phyloP scores from a whole-genome alignment of 2,797 vertebrate species.

The Sciurus vulgaris region DNA sequence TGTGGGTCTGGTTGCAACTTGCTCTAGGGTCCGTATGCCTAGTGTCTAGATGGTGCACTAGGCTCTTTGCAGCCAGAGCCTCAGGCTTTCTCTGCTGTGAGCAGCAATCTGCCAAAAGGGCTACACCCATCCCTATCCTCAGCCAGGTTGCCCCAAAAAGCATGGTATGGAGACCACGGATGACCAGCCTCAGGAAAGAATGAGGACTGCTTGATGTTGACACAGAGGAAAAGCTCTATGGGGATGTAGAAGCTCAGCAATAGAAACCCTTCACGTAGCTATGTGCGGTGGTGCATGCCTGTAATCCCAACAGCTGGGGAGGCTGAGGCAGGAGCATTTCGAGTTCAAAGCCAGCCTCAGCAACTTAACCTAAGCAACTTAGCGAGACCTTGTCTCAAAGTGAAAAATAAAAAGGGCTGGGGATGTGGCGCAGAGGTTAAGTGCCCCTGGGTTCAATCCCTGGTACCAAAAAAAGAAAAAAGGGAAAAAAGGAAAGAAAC shows the following conservation, averaged over 20 bases:
- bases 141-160: neutral
- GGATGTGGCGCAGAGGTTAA: too few species aligned
- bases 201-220: neutral
- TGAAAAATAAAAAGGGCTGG: too few species aligned
- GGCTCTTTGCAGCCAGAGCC: neutral
- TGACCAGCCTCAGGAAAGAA: neutral
- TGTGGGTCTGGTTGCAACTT: neutral
- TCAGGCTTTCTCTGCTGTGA: neutral
- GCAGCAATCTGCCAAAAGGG: neutral
- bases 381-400: too few species aligned
- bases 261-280: neutral
- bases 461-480: too few species aligned
- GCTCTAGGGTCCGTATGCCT: neutral
- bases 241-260: too few species aligned
- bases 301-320: too few species aligned
- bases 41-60: neutral
- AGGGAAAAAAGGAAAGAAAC: too few species aligned
- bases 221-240: neutral
- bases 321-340: too few species aligned
- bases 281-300: too few species aligned
- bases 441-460: too few species aligned
- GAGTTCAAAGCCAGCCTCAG: too few species aligned
- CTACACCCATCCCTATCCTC: neutral
- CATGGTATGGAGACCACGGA: neutral
- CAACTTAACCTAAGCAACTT: too few species aligned